A percentile compares a stretch with the other conserved stretches of the same genome.
Conservation (phyloP, 1,140 invertebrate genomes). For the Tetragnatha versicolor region DNA sequence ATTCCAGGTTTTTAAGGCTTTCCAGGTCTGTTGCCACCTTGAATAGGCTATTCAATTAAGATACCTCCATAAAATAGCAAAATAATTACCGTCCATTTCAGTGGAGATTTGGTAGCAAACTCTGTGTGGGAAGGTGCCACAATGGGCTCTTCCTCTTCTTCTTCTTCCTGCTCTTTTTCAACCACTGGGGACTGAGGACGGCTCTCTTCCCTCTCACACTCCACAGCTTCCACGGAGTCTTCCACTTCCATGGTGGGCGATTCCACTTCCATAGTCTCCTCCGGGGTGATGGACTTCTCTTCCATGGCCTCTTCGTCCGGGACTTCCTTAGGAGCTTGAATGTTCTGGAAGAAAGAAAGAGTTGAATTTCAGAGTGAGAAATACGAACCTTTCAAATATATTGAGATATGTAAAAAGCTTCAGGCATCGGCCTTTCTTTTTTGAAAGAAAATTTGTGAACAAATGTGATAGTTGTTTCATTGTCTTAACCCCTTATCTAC, state of each 20-base stretch:
- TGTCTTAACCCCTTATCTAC: too few species aligned
- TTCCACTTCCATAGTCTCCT: not conserved
- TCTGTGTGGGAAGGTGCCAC: not conserved
- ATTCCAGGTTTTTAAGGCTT: too few species aligned
- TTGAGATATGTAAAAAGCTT: too few species aligned
- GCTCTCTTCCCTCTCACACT: slow-evolving; percentile 6
- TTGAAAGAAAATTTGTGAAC: too few species aligned
- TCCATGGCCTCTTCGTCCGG: not conserved
- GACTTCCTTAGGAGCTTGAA: too few species aligned
- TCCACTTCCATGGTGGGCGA: slow-evolving; percentile 4
- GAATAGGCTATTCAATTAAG: too few species aligned
- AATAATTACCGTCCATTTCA: slow-evolving; percentile 58
- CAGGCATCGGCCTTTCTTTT: too few species aligned
- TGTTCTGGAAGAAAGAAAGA: too few species aligned
- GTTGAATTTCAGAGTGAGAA: too few species aligned
- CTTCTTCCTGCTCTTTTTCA: not conserved
- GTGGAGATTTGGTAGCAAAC: slow-evolving; percentile 56
- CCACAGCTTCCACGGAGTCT: not conserved
- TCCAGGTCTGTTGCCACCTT: too few species aligned
- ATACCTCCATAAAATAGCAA: not conserved
- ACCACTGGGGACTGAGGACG: not conserved
- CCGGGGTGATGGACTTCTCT: not conserved
- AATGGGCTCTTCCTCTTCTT: not conserved
- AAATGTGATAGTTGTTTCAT: too few species aligned
- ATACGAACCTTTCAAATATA: too few species aligned